Conservation (phyloP, 2,888 invertebrate species). For the Adela reaumurella region DNA sequence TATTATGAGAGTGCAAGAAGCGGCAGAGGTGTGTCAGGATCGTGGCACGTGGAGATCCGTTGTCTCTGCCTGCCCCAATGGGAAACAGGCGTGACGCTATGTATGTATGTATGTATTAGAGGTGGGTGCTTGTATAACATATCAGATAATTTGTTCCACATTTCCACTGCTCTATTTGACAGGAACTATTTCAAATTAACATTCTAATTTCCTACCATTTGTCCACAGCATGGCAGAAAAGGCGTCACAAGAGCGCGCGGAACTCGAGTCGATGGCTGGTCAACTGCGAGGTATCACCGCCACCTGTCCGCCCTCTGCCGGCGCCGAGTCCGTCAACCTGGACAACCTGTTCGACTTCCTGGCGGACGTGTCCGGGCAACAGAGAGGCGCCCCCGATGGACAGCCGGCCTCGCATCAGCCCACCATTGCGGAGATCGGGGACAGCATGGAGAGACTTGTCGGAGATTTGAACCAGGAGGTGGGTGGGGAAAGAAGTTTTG, state of each 20-base stretch:
- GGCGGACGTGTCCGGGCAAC: slow-evolving; percentile 63
- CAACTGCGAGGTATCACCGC: slow-evolving; percentile 34
- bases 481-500: slow-evolving; percentile 1
- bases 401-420: slow-evolving; percentile 56
- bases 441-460: slow-evolving; percentile 78
- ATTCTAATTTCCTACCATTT: too few species aligned
- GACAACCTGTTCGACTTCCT: slow-evolving; percentile 89
- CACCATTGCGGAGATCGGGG: slow-evolving; percentile 78
- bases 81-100: too few species aligned
- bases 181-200: too few species aligned
- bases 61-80: too few species aligned
- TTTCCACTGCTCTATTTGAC: too few species aligned
- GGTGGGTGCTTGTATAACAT: too few species aligned
- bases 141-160: too few species aligned
- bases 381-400: slow-evolving; percentile 45
- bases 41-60: too few species aligned
- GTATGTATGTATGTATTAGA: too few species aligned
- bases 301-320: slow-evolving; percentile 25
- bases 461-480: slow-evolving; percentile 80
- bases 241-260: slow-evolving; percentile 56
- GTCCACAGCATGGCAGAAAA: slow-evolving; percentile 62
- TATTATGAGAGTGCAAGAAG: too few species aligned
- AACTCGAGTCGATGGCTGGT: slow-evolving; percentile 47
- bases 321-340: slow-evolving; percentile 77
- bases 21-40: too few species aligned